Evolutionary conservation across 2,888 invertebrate genomes (phyloP).

Genomic region (Tanytarsus gracilentus): DNA sequence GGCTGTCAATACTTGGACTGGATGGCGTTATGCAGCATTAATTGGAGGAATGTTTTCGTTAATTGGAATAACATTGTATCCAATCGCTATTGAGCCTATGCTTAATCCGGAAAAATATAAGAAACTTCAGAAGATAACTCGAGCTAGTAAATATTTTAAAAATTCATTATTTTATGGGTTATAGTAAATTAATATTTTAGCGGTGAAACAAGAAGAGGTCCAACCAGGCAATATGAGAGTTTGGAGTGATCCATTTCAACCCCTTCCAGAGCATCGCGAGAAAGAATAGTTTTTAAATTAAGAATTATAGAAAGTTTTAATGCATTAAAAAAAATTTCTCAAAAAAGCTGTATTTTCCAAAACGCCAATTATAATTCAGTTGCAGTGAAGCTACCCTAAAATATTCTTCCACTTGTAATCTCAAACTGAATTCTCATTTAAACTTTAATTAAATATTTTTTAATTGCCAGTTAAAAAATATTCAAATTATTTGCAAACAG

Average conservation of each 20-base stretch:
- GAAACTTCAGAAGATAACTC: conserved; percentile 37
- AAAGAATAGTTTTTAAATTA: background rate
- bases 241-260: conserved; percentile 46
- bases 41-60: conserved; percentile 47
- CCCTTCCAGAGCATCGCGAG: background rate
- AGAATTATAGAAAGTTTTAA: too few relatives aligned
- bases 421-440: too few relatives aligned
- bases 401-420: too few relatives aligned
- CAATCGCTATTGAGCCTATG: conserved; percentile 54
- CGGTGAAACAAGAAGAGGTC: background rate
- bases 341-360: too few relatives aligned
- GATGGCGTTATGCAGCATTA: conserved; percentile 50
- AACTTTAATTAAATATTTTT: too few relatives aligned
- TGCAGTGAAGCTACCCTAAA: too few relatives aligned
- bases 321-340: too few relatives aligned
- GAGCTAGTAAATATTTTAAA: background rate
- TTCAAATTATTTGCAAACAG: too few relatives aligned
- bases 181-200: background rate
- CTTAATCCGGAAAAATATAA: conserved; percentile 52
- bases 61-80: conserved; percentile 49
- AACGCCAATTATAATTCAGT: too few relatives aligned
- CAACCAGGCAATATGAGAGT: conserved; percentile 44
- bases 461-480: too few relatives aligned
- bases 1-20: conserved; percentile 33
- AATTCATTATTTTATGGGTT: background rate